Evolutionary conservation across 2,113 vertebrate species (phyloP).

Genomic region (Rhinolophus sinicus): DNA sequence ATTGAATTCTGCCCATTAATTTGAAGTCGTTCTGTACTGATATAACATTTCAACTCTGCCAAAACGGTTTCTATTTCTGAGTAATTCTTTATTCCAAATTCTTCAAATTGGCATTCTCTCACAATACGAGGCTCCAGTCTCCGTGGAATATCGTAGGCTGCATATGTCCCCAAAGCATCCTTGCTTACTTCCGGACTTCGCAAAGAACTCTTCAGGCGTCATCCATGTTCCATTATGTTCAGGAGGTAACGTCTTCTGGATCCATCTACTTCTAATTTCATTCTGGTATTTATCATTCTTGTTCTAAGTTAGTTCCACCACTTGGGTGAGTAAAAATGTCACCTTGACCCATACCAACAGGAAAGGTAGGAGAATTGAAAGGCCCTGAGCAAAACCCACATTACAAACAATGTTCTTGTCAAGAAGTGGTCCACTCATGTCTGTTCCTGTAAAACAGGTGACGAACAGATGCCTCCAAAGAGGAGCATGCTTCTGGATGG

Average conservation of each 20-base stretch:
- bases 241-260: conserved; percentile 32
- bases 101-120: conserved; percentile 66
- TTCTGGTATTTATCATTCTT: conserved; percentile 23
- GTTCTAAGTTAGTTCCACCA: conserved; percentile 47
- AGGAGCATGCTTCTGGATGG: too few relatives aligned
- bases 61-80: conserved; percentile 80
- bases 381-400: not conserved
- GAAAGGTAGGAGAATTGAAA: not conserved
- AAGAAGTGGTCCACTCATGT: not conserved
- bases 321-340: not conserved
- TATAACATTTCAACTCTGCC: conserved; percentile 75
- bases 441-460: not conserved
- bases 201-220: conserved; percentile 59
- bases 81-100: conserved; percentile 70
- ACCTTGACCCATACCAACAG: not conserved
- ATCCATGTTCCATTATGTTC: not conserved
- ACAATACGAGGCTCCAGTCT: conserved; percentile 47
- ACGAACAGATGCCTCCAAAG: not conserved
- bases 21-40: conserved; percentile 77
- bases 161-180: conserved; percentile 58
- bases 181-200: conserved; percentile 60
- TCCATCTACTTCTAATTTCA: conserved; percentile 43
- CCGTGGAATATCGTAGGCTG: conserved; percentile 42
- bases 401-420: not conserved
- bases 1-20: conserved; percentile 79